A percentile compares a stretch with the other conserved stretches of the same genome.
Conservation (phyloP, 1,140 invertebrate genomes). For the Saccostrea glomerata region DNA sequence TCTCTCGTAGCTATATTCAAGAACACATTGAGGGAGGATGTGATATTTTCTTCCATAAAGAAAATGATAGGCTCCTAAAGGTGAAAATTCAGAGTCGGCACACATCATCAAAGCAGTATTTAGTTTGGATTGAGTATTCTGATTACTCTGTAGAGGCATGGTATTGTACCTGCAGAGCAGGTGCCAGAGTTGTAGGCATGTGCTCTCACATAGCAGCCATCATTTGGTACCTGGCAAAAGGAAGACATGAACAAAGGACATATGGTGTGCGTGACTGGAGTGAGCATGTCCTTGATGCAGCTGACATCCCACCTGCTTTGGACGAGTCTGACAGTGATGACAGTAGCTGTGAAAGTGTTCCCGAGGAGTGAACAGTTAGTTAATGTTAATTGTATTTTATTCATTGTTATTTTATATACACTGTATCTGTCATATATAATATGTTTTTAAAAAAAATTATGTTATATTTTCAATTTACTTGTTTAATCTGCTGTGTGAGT, state of each 20-base stretch:
- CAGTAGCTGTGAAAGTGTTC: not conserved
- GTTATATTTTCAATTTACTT: too few relatives aligned
- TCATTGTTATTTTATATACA: too few relatives aligned
- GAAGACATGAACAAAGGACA: not conserved
- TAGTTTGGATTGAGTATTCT: not conserved
- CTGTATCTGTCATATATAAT: too few relatives aligned
- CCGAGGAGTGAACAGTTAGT: not conserved
- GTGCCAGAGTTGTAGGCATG: slow-evolving; percentile 12
- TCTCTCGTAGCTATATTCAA: not conserved
- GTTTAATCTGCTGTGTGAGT: too few relatives aligned
- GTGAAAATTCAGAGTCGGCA: slow-evolving; percentile 48
- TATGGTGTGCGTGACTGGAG: slow-evolving; percentile 47
- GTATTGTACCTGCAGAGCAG: slow-evolving; percentile 48
- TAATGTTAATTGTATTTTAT: not conserved
- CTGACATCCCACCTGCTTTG: not conserved
- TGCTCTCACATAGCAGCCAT: slow-evolving; percentile 49
- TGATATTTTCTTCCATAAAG: slow-evolving; percentile 39
- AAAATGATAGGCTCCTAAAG: slow-evolving; percentile 11
- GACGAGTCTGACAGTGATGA: slow-evolving; percentile 39
- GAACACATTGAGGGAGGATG: not conserved
- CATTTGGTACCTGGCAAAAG: slow-evolving; percentile 40
- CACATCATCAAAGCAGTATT: not conserved
- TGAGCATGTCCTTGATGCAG: slow-evolving; percentile 30
- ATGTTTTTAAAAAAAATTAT: too few relatives aligned
- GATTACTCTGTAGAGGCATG: slow-evolving; percentile 20